phyloP scores from a whole-genome alignment of 92 coral and sea anemone genomes.

The Porites rus region DNA sequence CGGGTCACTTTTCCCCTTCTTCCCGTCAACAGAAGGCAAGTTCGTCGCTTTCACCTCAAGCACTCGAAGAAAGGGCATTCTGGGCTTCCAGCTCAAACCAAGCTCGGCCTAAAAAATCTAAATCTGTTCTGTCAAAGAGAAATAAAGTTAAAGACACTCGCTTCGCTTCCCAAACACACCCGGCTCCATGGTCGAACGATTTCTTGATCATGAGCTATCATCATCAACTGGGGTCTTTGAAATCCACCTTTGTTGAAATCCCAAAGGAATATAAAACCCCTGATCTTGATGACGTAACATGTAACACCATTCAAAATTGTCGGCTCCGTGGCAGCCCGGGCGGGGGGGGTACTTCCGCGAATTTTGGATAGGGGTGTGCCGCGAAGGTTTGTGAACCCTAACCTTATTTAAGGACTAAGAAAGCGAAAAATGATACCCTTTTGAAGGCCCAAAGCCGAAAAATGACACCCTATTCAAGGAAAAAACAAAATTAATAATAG shows the following conservation, averaged over 20 bases:
- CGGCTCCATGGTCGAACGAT: constrained; percentile 2
- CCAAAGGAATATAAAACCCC: neutral
- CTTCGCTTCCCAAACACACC: neutral
- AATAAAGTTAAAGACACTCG: neutral
- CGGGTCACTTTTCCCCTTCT: constrained; percentile 61
- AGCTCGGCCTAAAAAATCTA: neutral
- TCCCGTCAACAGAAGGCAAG: constrained; percentile 61
- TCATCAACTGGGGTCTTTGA: too few relatives aligned
- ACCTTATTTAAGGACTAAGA: too few relatives aligned
- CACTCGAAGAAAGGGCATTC: constrained; percentile 48
- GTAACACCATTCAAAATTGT: neutral
- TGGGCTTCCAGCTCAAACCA: neutral
- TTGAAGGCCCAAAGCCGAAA: too few relatives aligned
- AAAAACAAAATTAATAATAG: too few relatives aligned
- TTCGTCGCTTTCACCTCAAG: constrained; percentile 44
- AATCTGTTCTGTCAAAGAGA: too few relatives aligned
- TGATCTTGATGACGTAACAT: neutral
- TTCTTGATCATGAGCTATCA: neutral
- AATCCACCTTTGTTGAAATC: too few relatives aligned
- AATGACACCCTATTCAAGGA: too few relatives aligned
- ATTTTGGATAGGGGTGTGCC: too few relatives aligned
- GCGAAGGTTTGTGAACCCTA: too few relatives aligned
- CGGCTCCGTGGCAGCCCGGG: too few relatives aligned
- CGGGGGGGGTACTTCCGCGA: too few relatives aligned
- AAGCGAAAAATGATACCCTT: too few relatives aligned